These are phyloP conservation scores for Trissonchulus latispiculum DNA, from an alignment of 2,888 invertebrate genomes.

Conservation along the genomic window DNA sequence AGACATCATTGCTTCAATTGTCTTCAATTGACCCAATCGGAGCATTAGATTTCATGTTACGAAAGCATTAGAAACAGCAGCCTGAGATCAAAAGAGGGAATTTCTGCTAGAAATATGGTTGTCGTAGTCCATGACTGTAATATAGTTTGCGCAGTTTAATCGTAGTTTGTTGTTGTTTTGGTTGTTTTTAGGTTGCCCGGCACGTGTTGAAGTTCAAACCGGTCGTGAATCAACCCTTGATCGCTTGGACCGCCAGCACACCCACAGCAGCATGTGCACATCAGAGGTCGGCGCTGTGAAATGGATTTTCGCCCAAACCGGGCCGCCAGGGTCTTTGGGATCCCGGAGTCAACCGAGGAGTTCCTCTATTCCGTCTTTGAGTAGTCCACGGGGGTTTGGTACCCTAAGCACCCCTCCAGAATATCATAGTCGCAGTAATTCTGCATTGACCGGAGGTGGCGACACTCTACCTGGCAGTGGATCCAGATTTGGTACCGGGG, in stretches of 20 bases:
- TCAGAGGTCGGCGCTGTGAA: neutral
- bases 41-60: too few species aligned
- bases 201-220: constrained; percentile 9
- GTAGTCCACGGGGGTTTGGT: neutral
- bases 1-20: too few species aligned
- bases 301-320: neutral
- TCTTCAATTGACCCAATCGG: too few species aligned
- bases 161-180: too few species aligned
- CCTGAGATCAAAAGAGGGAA: too few species aligned
- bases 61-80: too few species aligned
- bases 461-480: too few species aligned
- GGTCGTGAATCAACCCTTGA: neutral
- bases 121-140: too few species aligned
- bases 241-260: neutral
- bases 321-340: constrained; percentile 25
- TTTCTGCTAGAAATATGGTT: too few species aligned
- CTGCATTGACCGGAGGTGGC: too few species aligned
- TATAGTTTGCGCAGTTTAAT: too few species aligned
- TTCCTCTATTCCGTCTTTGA: neutral
- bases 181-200: constrained; percentile 15
- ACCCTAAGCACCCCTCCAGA: neutral
- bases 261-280: neutral
- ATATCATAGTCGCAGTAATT: neutral
- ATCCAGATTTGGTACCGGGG: neutral
- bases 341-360: constrained; percentile 20